phyloP scores from a whole-genome alignment of 1,140 invertebrate species.

The Lasioglossum baleicum region DNA sequence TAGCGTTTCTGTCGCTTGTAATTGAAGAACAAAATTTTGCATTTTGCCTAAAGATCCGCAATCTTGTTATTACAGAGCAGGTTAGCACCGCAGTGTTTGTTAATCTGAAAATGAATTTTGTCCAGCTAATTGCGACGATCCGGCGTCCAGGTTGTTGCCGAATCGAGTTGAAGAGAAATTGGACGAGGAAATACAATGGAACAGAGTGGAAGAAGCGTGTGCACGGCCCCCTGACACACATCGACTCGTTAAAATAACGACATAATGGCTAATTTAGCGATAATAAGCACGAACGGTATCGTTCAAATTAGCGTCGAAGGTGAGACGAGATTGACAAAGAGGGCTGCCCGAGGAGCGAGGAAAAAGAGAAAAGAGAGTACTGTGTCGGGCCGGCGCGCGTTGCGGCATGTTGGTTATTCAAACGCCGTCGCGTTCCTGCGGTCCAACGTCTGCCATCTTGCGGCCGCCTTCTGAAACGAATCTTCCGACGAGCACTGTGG shows the following conservation, averaged over 20 bases:
- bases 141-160: neutral
- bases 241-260: conserved; percentile 81
- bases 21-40: no score
- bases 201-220: conserved; percentile 43
- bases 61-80: no score
- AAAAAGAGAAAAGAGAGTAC: conserved; percentile 27
- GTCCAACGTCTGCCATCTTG: conserved; percentile 50
- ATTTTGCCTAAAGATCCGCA: no score
- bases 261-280: conserved; percentile 81
- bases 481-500: conserved; percentile 11
- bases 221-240: conserved; percentile 79
- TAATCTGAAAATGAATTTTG: no score
- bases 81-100: no score
- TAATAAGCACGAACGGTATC: conserved; percentile 79
- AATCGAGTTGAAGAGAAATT: conserved; percentile 22
- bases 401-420: neutral
- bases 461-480: conserved; percentile 12
- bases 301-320: conserved; percentile 80
- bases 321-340: conserved; percentile 70
- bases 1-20: no score
- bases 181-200: conserved; percentile 48
- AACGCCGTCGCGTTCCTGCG: neutral
- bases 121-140: no score
- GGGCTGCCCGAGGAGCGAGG: conserved; percentile 22
- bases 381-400: neutral